A percentile compares a stretch with the other conserved stretches of the same genome.
phyloP scores from a whole-genome alignment of 2,888 invertebrate species.

The Trissolcus brochymenae region DNA sequence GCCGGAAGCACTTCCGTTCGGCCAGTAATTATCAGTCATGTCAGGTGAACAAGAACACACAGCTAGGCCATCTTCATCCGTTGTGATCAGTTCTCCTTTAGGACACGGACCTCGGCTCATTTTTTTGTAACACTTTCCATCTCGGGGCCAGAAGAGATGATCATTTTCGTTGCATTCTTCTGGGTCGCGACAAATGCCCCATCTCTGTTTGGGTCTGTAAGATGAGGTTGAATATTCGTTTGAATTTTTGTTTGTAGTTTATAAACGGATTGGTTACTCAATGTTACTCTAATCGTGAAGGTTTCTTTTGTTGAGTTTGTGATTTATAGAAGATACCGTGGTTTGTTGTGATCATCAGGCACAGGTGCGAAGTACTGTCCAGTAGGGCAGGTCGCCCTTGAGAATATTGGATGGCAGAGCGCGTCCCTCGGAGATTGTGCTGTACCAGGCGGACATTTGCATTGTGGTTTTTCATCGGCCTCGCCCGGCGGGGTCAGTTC shows the following conservation, averaged over 20 bases:
- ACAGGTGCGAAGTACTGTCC: constrained; percentile 88
- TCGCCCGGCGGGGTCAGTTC: constrained; percentile 83
- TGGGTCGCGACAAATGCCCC: constrained; percentile 85
- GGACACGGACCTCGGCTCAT: constrained; percentile 86
- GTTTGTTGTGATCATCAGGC: constrained; percentile 70
- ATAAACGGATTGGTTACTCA: not conserved
- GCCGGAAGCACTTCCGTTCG: constrained; percentile 78
- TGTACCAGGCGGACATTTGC: constrained; percentile 88
- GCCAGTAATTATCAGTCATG: constrained; percentile 79
- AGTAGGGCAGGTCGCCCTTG: constrained; percentile 83
- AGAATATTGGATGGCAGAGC: constrained; percentile 85
- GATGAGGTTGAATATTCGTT: not conserved
- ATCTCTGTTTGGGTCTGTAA: constrained; percentile 79
- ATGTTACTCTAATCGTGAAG: not conserved
- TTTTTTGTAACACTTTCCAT: constrained; percentile 85
- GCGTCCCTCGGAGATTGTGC: constrained; percentile 84
- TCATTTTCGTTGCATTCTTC: constrained; percentile 81
- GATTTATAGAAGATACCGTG: constrained; percentile 58
- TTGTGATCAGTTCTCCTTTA: constrained; percentile 83
- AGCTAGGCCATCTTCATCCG: constrained; percentile 81
- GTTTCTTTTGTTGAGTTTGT: not conserved
- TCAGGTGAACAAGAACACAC: constrained; percentile 82
- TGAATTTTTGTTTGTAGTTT: not conserved
- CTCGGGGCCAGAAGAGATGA: constrained; percentile 86
- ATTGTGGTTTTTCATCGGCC: constrained; percentile 83